Base-by-base conservation (phyloP, 2,113 vertebrate species). In the Oncorhynchus gorbuscha region DNA sequence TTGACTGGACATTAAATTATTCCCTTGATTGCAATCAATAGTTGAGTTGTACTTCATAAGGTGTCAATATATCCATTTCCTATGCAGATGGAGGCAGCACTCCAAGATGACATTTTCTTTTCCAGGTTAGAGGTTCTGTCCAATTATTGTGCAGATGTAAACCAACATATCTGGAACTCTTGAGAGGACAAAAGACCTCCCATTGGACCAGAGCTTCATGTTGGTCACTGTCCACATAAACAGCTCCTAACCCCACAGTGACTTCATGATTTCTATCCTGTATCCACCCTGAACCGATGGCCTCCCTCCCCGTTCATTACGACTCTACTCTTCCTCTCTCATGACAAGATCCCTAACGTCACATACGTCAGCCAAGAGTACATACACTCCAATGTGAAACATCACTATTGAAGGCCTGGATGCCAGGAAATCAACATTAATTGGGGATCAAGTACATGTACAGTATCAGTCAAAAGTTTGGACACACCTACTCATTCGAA, bases 221-320 rank as follows among this genome's bases (percentile, higher is more conserved):
- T 81, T 71, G 68, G 73, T 74, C 81, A 80, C 80, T 20, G 74
- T 83, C 82, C 75, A 81, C 84, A 79, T 83, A 89, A 51, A 51
- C 49, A 16, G 49, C 49, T 51, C 49, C 49, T 28, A 65, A 87
- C 80, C 89, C 90, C 86, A 72, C 18, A 39, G 89, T 83, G 86
- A 84, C 89, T 92, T 93, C 90, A 92, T 93, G 92, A 92, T 88
- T 87, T 90, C 83, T 88, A 89, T 89, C 88, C 83, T 88, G 81
- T 79, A 78, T 80, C 80, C 81, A 81, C 68, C 61, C 70, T 80
- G 73, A 69, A 69, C 18, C 18, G 84, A 67, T 81, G 64, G 71
- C 62, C 70, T 78, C 75, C 69, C 83, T 81, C 78, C 82, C 62
- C 69, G 72, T 88, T 89, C 88, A 91, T 91, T 91, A 91, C 76